phyloP scores from a whole-genome alignment of 2,888 invertebrate species.

The Aleiodes alternator region DNA sequence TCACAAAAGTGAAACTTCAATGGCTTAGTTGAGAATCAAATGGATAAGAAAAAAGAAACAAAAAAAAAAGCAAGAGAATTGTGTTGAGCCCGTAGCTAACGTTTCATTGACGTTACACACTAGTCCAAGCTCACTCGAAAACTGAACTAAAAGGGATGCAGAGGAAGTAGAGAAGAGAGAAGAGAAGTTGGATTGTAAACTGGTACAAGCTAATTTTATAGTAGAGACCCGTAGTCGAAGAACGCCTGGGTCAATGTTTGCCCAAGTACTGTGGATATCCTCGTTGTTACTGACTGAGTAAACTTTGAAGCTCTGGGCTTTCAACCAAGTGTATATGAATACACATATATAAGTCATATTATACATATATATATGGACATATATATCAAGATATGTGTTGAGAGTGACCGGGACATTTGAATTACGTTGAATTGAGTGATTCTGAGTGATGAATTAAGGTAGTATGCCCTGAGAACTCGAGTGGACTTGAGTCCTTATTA shows the following conservation, averaged over 20 bases:
- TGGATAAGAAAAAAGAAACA: conserved; percentile 1
- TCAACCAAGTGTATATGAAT: conserved; percentile 23
- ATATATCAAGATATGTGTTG: not conserved
- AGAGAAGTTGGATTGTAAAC: conserved; percentile 32
- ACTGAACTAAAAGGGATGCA: conserved; percentile 9
- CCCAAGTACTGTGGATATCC: conserved; percentile 36
- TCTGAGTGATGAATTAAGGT: not conserved
- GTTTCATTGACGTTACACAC: conserved; percentile 2
- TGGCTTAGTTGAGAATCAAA: conserved; percentile 28
- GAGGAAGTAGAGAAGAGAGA: not conserved
- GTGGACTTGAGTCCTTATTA: not conserved
- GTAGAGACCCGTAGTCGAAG: conserved; percentile 43
- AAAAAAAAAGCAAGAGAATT: not conserved
- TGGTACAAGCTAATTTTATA: conserved; percentile 52
- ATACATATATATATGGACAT: not conserved
- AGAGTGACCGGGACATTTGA: not conserved
- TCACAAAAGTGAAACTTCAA: conserved; percentile 29
- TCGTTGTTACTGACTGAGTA: conserved; percentile 35
- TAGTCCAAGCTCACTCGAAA: conserved; percentile 4
- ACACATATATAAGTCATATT: conserved; percentile 1
- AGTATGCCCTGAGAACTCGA: not conserved
- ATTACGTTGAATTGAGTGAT: not conserved
- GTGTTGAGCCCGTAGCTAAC: conserved; percentile 24
- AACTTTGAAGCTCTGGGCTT: conserved; percentile 22
- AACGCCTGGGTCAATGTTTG: conserved; percentile 50